phyloP scores from a whole-genome alignment of 2,888 invertebrate species.

The Coleophora flavipennella region DNA sequence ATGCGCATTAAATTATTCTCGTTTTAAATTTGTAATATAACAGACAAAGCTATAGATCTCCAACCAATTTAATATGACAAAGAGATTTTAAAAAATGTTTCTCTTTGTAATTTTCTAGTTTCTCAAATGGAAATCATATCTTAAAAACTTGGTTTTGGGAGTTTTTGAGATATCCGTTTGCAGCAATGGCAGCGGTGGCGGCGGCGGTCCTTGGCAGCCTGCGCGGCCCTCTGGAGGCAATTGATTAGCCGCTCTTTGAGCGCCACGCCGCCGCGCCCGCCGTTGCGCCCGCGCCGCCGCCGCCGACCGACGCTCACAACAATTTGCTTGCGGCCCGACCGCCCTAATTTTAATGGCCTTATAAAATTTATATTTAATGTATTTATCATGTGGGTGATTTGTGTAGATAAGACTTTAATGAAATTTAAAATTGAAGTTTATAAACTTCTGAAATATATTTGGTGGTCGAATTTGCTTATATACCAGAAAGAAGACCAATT shows the following conservation, averaged over 20 bases:
- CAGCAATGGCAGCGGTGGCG: constrained; percentile 4
- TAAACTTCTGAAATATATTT: too few relatives aligned
- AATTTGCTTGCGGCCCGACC: constrained; percentile 69
- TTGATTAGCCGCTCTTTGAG: constrained; percentile 67
- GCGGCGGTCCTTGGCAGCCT: constrained; percentile 7
- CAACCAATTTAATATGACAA: too few relatives aligned
- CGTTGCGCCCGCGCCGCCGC: constrained; percentile 39
- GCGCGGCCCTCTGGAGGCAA: constrained; percentile 45
- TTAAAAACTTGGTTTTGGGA: too few relatives aligned
- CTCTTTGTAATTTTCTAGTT: too few relatives aligned
- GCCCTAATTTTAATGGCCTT: constrained; percentile 72
- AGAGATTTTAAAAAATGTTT: too few relatives aligned
- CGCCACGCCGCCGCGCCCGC: constrained; percentile 23
- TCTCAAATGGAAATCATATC: too few relatives aligned
- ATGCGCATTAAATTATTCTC: background rate
- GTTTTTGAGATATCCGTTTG: too few relatives aligned
- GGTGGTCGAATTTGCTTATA: constrained; percentile 39
- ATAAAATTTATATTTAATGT: constrained; percentile 72
- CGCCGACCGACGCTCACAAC: constrained; percentile 58
- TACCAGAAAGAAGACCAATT: too few relatives aligned
- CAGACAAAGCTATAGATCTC: too few relatives aligned
- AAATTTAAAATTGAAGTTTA: background rate
- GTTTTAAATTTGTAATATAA: too few relatives aligned
- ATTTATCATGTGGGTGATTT: constrained; percentile 54
- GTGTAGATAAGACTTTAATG: constrained; percentile 26